Evolutionary conservation across 2,888 invertebrate genomes (phyloP).

Genomic region (Parnassius orleans): DNA sequence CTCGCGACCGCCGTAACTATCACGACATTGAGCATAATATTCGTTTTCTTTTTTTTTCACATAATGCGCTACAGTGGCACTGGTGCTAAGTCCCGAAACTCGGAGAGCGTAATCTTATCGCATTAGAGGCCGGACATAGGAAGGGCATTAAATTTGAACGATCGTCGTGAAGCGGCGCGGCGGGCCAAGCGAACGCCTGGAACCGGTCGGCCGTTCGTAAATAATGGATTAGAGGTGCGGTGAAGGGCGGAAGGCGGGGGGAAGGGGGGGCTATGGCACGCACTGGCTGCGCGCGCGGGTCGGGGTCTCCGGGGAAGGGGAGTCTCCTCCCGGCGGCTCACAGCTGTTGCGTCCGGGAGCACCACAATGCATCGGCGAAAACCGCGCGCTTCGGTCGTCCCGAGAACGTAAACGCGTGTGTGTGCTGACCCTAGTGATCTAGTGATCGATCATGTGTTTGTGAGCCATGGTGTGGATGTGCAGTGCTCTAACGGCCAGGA

Average conservation of each 20-base stretch:
- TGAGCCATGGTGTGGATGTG: slow-evolving; percentile 66
- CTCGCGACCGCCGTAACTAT: slow-evolving; percentile 13
- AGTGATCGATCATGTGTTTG: slow-evolving; percentile 49
- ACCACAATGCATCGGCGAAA: slow-evolving; percentile 77
- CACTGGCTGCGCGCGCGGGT: slow-evolving; percentile 49
- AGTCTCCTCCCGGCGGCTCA: slow-evolving; percentile 64
- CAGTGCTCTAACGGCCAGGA: slow-evolving; percentile 56
- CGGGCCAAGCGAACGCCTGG: slow-evolving; percentile 73
- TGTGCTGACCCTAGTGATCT: slow-evolving; percentile 42
- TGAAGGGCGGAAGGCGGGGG: slow-evolving; percentile 54
- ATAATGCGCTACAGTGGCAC: slow-evolving; percentile 24
- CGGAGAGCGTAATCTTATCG: slow-evolving; percentile 71
- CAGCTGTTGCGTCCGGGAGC: slow-evolving; percentile 78
- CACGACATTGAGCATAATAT: slow-evolving; percentile 6
- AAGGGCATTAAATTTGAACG: slow-evolving; percentile 79
- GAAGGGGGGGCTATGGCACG: slow-evolving; percentile 57
- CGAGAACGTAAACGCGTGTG: slow-evolving; percentile 42
- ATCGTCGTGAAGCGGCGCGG: slow-evolving; percentile 68
- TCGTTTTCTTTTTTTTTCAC: slow-evolving; percentile 11
- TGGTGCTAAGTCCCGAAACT: slow-evolving; percentile 38
- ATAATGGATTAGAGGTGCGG: slow-evolving; percentile 78
- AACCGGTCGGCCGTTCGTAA: slow-evolving; percentile 79
- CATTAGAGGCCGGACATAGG: slow-evolving; percentile 78
- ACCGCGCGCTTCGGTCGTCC: slow-evolving; percentile 65
- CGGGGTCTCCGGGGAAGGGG: slow-evolving; percentile 55